Evolutionary conservation across 2,888 invertebrate species (phyloP), one percentile per base, ranked within the genome.

Genomic region (Mythimna pallens): DNA sequence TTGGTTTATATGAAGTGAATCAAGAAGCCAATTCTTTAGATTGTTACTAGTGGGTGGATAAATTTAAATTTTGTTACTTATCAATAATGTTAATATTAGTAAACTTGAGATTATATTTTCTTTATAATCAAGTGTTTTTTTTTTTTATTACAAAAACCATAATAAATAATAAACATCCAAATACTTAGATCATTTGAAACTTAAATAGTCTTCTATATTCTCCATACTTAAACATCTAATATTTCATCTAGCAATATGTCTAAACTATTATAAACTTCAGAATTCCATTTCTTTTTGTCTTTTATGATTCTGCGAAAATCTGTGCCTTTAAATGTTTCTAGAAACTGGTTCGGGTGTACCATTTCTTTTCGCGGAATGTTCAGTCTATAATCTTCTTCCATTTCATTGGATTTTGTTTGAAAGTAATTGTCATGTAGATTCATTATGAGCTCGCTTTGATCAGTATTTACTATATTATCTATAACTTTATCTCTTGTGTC

Each of bases 21-120:
- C 89, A 90, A 47, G 97, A 97, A 77, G 93, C 97, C 0, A 97
- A 97, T 87, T 94, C 96, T 43, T 96, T 98, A 95, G 98, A 98
- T 94, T 98, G 98, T 93, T 98, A 98, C 88, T 98, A 91, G 91
- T 34, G 12, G 91, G 91, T 36, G 12, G n/a, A 62, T 30, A 68
- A 30, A n/a, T 52, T 14, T 40, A 25, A 58, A 58, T 17, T 36
- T 22, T 68, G 58, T 67, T 70, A 68, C 50, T 52, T 59, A 17
- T 34, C 54, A 66, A 64, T 73, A 63, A 62, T 74, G 30, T 63
- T 67, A 68, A 55, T 40, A 20, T 74, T n/a, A 47, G 30, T 69
- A 72, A 65, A 17, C 22, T 61, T 75, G 73, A 81, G 77, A 86
- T 84, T 83, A 86, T 82, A 85, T 82, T 74, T 76, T 76, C 36